These are phyloP conservation scores for Linhomoeus sp. DNA, from an alignment of 2,888 invertebrate species.

Conservation along the genomic window DNA sequence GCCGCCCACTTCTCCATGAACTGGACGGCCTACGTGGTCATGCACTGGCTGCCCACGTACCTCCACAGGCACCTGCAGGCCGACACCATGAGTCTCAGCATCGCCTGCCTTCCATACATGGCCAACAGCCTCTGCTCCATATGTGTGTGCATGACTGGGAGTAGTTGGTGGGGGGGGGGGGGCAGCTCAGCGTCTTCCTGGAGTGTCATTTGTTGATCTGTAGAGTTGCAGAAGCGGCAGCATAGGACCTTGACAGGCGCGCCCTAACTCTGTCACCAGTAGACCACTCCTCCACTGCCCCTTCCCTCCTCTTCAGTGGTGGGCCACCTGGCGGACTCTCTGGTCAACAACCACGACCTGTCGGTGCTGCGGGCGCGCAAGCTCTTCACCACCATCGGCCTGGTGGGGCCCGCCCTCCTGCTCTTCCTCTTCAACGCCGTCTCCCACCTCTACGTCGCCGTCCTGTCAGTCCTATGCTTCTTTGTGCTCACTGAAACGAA, in stretches of 20 bases:
- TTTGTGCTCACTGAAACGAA: not conserved
- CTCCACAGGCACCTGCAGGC: slow-evolving; percentile 42
- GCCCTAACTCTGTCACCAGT: too few relatives aligned
- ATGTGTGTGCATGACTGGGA: slow-evolving; percentile 30
- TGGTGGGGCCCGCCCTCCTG: slow-evolving; percentile 50
- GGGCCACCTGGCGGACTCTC: slow-evolving; percentile 49
- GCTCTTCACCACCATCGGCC: slow-evolving; percentile 49
- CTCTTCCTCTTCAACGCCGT: slow-evolving; percentile 49
- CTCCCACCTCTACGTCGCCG: slow-evolving; percentile 45
- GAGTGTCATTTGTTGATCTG: too few relatives aligned
- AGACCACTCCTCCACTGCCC: too few relatives aligned
- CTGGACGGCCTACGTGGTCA: slow-evolving; percentile 56
- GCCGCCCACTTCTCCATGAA: slow-evolving; percentile 58
- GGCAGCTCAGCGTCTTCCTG: too few relatives aligned
- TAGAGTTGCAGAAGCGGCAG: too few relatives aligned
- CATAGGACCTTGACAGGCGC: too few relatives aligned
- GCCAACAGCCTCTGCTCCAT: slow-evolving; percentile 50
- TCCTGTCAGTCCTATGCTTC: slow-evolving; percentile 37
- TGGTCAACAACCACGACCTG: slow-evolving; percentile 42
- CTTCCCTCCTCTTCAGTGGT: too few relatives aligned
- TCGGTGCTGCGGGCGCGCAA: slow-evolving; percentile 47
- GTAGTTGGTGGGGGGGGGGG: too few relatives aligned
- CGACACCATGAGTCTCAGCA: slow-evolving; percentile 46
- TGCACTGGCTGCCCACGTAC: slow-evolving; percentile 59
- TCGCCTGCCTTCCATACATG: slow-evolving; percentile 51